Evolutionary conservation across 2,888 invertebrate species (phyloP).

Genomic region (Junonia oenone): DNA sequence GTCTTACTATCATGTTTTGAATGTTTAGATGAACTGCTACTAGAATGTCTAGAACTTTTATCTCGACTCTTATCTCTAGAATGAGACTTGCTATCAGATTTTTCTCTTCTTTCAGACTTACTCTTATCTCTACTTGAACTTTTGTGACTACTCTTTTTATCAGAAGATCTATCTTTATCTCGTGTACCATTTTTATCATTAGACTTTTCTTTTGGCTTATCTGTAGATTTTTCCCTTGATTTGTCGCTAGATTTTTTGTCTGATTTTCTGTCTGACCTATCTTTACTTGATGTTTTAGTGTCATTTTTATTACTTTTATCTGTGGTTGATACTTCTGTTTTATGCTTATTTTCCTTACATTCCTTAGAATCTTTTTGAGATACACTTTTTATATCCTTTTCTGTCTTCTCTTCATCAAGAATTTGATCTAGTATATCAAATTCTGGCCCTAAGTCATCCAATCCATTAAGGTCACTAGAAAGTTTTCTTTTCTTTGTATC

Average conservation of each 20-base stretch:
- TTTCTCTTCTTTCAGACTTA: slow-evolving; percentile 48
- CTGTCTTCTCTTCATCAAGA: slow-evolving; percentile 64
- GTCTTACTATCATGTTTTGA: slow-evolving; percentile 32
- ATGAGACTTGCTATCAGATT: slow-evolving; percentile 45
- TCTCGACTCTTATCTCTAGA: slow-evolving; percentile 23
- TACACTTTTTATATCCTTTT: slow-evolving; percentile 26
- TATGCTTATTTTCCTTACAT: slow-evolving; percentile 26
- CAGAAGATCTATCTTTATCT: slow-evolving; percentile 40
- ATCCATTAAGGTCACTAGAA: slow-evolving; percentile 59
- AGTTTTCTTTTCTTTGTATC: slow-evolving; percentile 56
- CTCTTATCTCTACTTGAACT: slow-evolving; percentile 53
- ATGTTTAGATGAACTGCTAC: slow-evolving; percentile 20
- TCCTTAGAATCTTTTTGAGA: slow-evolving; percentile 27
- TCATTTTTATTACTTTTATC: slow-evolving; percentile 35
- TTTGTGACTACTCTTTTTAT: slow-evolving; percentile 51
- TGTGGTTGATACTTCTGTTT: slow-evolving; percentile 29
- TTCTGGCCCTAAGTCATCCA: slow-evolving; percentile 71
- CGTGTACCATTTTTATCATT: slow-evolving; percentile 40
- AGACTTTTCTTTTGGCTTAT: slow-evolving; percentile 39
- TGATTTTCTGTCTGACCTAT: slow-evolving; percentile 33
- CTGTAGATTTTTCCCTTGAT: slow-evolving; percentile 38
- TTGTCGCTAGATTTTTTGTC: slow-evolving; percentile 41
- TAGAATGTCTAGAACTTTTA: slow-evolving; percentile 22
- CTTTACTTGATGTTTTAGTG: slow-evolving; percentile 38
- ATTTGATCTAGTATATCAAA: slow-evolving; percentile 76